Evolutionary conservation across 2,113 vertebrate genomes (phyloP), one percentile per base, ranked within the genome.

Genomic region (Toxotes chatareus): DNA sequence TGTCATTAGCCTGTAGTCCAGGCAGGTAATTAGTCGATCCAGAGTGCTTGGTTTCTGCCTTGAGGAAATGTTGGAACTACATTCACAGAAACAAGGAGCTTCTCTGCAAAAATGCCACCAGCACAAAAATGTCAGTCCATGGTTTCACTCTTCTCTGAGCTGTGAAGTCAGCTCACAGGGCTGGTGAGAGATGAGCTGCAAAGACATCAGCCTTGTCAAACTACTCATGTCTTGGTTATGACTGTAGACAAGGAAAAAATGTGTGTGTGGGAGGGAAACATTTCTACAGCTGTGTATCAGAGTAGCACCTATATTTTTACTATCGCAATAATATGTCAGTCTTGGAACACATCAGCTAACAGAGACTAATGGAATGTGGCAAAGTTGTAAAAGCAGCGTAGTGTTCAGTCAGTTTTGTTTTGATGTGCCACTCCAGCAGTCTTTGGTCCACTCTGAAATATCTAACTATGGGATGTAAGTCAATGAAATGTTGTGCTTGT

Each of bases 131-230:
- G 65, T 71, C 64, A 63, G 49, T 64, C 38, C 19, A 1, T 1
- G 4, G 61, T 73, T 89, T 79, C 49, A 55, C 51, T 70, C 21
- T 12, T 61, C 57, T 42, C 63, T 46, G 71, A 23, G 57, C 40
- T 64, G 62, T 76, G 47, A 86, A 76, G 81, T 84, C 59, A 14
- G 67, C 66, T 79, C 80, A 71, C 56, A 57, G 23, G 8, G 66
- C 81, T 42, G 27, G 49, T 47, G 77, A 73, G 77, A 84, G 47
- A 70, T n/a, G 80, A 86, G 78, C 62, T 59, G 78, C 65, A 77
- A 49, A 85, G 73, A 88, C 86, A 63, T 64, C 14, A n/a, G 47
- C 64, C 21, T 13, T 76, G 66, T 89, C 71, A 79, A 61, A 81
- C 46, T 44, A 21, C 21, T 61, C 68, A 17, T 31, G 63, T 76